Evolutionary conservation across 2,888 invertebrate species (phyloP).

Genomic region (Epinotia nisella): DNA sequence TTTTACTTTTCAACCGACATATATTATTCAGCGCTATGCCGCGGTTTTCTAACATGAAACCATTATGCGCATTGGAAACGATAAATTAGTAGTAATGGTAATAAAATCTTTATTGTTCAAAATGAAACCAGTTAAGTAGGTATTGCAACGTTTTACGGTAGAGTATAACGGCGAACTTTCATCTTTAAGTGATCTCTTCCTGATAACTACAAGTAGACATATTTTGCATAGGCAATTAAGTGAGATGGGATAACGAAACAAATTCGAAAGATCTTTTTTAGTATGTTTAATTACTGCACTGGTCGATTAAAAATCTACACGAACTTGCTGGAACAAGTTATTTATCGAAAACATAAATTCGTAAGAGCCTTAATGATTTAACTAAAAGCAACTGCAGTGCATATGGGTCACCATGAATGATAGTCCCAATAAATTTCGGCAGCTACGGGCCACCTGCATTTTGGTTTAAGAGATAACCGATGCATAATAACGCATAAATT

Average conservation of each 20-base stretch:
- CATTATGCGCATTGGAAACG: not conserved
- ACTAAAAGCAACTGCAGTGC: not conserved
- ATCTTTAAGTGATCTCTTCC: too few relatives aligned
- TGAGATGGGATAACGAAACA: not conserved
- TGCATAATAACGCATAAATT: not conserved
- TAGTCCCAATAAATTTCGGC: conserved; percentile 20
- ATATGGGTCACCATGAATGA: conserved; percentile 5
- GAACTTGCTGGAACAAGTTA: not conserved
- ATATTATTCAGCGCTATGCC: not conserved
- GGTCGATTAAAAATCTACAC: not conserved
- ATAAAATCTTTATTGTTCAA: not conserved
- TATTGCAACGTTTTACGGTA: too few relatives aligned
- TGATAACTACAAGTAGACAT: too few relatives aligned
- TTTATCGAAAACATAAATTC: conserved; percentile 16
- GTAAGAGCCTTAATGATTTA: not conserved
- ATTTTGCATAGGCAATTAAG: not conserved
- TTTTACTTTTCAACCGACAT: not conserved
- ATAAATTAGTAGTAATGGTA: not conserved
- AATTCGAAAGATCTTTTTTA: not conserved
- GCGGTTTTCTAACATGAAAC: not conserved
- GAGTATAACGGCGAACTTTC: too few relatives aligned
- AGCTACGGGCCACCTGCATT: conserved; percentile 1
- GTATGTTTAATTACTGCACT: not conserved
- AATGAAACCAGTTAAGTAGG: not conserved
- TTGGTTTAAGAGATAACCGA: conserved; percentile 2